Evolutionary conservation across 2,113 vertebrate genomes (phyloP).

Genomic region (Eurystomus gularis): DNA sequence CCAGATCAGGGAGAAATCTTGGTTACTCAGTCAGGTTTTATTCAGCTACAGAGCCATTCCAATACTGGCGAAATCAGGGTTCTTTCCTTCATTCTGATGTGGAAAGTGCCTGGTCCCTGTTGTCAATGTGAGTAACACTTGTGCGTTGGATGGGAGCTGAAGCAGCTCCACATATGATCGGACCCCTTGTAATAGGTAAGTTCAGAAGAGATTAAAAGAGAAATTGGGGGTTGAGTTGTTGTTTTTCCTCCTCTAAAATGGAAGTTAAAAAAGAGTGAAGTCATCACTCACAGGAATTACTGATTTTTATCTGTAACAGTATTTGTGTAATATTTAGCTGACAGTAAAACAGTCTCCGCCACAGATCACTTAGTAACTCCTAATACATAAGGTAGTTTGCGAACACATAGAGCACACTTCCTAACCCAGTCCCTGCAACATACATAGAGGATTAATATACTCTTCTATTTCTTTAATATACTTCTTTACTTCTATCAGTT

Average conservation of each 20-base stretch:
- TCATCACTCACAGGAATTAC: not conserved
- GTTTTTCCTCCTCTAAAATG: not conserved
- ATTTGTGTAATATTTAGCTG: conserved; percentile 25
- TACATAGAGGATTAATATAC: not conserved
- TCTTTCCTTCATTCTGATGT: not conserved
- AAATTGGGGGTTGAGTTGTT: not conserved
- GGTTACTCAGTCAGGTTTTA: not conserved
- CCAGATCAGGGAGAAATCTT: not conserved
- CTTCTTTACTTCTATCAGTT: not conserved
- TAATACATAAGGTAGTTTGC: not conserved
- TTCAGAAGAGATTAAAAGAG: not conserved
- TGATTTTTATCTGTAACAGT: conserved; percentile 33
- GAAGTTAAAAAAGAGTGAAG: not conserved
- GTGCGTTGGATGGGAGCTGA: not conserved
- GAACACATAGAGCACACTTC: not conserved
- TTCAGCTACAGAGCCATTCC: not conserved
- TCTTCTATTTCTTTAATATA: not conserved
- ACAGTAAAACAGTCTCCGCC: not conserved
- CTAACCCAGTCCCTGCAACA: not conserved
- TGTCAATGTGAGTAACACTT: not conserved
- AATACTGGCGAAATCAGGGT: not conserved
- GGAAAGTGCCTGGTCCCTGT: not conserved
- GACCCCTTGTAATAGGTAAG: not conserved
- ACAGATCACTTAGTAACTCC: not conserved
- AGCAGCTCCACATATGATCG: not conserved